Evolutionary conservation across 2,113 vertebrate species (phyloP).

Genomic region (Pardalotus punctatus): DNA sequence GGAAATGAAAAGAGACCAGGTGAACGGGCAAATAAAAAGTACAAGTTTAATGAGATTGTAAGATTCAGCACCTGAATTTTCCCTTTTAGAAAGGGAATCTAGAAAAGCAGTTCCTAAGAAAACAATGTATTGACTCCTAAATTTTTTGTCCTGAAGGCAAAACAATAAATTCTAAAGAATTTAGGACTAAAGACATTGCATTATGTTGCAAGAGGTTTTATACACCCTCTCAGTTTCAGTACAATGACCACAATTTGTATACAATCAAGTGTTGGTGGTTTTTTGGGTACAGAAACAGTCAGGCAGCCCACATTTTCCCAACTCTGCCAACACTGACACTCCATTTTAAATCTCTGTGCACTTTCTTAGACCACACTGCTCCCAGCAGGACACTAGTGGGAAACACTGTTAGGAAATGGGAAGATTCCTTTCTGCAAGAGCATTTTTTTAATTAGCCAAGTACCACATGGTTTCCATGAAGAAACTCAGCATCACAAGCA

Average conservation of each 20-base stretch:
- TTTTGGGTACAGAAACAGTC: neutral
- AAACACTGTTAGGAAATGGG: neutral
- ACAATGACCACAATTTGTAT: neutral
- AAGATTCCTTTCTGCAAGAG: neutral
- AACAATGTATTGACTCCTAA: neutral
- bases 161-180: neutral
- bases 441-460: neutral
- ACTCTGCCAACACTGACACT: neutral
- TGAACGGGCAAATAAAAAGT: constrained; percentile 4
- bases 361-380: neutral
- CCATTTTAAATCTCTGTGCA: neutral
- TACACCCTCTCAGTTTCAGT: neutral
- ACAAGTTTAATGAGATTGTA: constrained; percentile 29
- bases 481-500: neutral
- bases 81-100: neutral
- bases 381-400: neutral
- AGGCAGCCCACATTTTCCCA: neutral
- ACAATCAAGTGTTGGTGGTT: neutral
- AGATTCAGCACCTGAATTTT: constrained; percentile 38
- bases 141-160: neutral
- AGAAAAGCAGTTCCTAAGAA: constrained; percentile 5
- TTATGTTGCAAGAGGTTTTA: neutral
- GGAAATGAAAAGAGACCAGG: neutral
- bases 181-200: neutral
- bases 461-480: neutral